Evolutionary conservation across 2,888 invertebrate genomes (phyloP).

Genomic region (Rhingia campestris): DNA sequence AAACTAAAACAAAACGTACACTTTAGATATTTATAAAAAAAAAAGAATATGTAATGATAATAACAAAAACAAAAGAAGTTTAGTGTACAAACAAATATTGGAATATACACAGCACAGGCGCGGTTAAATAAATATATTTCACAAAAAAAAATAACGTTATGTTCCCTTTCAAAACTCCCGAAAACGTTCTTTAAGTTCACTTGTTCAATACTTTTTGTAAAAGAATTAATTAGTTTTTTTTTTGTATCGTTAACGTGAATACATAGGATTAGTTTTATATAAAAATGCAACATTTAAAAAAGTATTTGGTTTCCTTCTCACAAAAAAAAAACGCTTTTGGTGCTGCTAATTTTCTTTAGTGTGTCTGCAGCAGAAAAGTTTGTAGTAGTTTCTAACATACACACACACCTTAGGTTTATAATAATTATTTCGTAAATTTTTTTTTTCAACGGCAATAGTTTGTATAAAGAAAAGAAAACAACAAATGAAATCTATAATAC

Average conservation of each 20-base stretch:
- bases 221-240: too few species aligned
- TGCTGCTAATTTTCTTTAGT: conserved; percentile 53
- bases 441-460: conserved; percentile 66
- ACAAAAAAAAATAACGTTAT: background rate
- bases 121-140: background rate
- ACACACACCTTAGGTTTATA: conserved; percentile 53
- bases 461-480: conserved; percentile 58
- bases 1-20: conserved; percentile 45
- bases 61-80: conserved; percentile 37
- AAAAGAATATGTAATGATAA: conserved; percentile 33
- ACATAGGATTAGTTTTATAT: too few species aligned
- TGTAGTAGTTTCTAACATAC: conserved; percentile 33
- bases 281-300: background rate
- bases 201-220: too few species aligned
- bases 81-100: conserved; percentile 36
- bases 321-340: conserved; percentile 37
- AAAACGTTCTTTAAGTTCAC: too few species aligned
- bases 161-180: background rate
- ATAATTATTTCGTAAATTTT: conserved; percentile 52
- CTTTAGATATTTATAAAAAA: conserved; percentile 63
- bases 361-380: conserved; percentile 56
- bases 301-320: conserved; percentile 11
- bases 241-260: too few species aligned
- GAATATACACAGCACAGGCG: conserved; percentile 10
- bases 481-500: conserved; percentile 22